Percentiles rank a stretch among this genome's conserved stretches.
Evolutionary conservation across 2,113 vertebrate species (phyloP).

Genomic region (Gymnogyps californianus): DNA sequence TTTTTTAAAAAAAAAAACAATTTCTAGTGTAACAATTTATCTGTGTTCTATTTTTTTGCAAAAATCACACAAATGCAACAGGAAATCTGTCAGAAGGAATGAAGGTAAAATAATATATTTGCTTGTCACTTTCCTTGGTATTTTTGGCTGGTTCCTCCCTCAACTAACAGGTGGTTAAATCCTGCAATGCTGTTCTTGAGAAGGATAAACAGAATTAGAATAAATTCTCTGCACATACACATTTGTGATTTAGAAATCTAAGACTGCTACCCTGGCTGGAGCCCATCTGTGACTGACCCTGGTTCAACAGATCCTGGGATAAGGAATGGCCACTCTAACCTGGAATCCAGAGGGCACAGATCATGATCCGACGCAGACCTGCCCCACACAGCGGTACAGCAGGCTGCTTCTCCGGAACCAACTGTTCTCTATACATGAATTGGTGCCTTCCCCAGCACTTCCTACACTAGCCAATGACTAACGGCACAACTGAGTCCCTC

Average conservation of each 20-base stretch:
- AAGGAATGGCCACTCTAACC: neutral
- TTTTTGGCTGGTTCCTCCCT: neutral
- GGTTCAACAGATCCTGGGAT: neutral
- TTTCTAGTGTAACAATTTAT: neutral
- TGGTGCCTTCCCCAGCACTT: neutral
- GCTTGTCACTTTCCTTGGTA: neutral
- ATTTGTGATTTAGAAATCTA: neutral
- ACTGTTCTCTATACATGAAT: neutral
- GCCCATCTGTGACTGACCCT: neutral
- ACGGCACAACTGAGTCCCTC: neutral
- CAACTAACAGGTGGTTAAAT: neutral
- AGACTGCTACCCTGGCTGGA: neutral
- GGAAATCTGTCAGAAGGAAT: neutral
- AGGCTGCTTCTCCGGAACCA: neutral
- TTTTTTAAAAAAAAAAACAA: neutral
- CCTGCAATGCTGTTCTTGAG: neutral
- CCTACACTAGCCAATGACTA: neutral
- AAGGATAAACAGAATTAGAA: neutral
- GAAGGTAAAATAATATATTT: neutral
- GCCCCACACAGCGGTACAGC: accelerated
- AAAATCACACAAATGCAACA: neutral
- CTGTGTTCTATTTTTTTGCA: neutral
- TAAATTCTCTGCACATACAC: neutral
- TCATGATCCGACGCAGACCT: accelerated
- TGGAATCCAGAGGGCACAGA: neutral